Base-by-base conservation (phyloP, 1,140 invertebrate genomes). In the Coelopa frigida region DNA sequence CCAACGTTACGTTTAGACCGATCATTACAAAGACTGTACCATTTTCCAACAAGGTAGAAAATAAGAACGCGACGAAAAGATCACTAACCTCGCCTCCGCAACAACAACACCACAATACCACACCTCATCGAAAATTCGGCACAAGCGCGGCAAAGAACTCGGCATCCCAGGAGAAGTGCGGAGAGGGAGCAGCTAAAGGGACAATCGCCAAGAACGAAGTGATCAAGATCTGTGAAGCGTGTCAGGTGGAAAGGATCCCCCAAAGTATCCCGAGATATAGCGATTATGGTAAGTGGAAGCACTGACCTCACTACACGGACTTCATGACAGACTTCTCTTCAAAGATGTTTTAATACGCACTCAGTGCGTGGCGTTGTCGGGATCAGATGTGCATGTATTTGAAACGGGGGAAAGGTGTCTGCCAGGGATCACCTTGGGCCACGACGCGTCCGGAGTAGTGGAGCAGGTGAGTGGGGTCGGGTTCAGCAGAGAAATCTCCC, bases 331-430 rank as follows among this genome's bases (percentile, higher is more conserved):
- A 7, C 4, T 14, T 27, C 35, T 29, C 18, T n/a, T n/a, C n/a
- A n/a, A n/a, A 65, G 61, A 65, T 50, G 61, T 64, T 0, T 53
- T 65, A 5, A 50, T 65, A 26, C 50, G 51, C 12, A 61, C 56
- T 0, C 52, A 42, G 2, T 58, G 56, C 0, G 33, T 60, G 1
- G 57, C 56, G 0, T 36, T 60, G 8, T 49, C 55, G 11, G 62
- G 58, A 4, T 65, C 61, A 0, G 61, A 65, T 35, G 58, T 65
- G 18, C 62, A 65, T 36, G 49, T 66, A 10, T 65, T 47, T 32
- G 61, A 65, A 65, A 58, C 33, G 43, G 59, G 14, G 50, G 46
- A 20, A 12, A 39, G 7, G 39, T 49, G 26, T 17, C 54, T 12
- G 21, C 52, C 59, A 7, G 48, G 44, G 2, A 60, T 65, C 33